Percentiles rank a stretch among this genome's conserved stretches.
These are phyloP conservation scores for Eupithecia insigniata DNA, from an alignment of 2,888 invertebrate species.

Conservation along the genomic window DNA sequence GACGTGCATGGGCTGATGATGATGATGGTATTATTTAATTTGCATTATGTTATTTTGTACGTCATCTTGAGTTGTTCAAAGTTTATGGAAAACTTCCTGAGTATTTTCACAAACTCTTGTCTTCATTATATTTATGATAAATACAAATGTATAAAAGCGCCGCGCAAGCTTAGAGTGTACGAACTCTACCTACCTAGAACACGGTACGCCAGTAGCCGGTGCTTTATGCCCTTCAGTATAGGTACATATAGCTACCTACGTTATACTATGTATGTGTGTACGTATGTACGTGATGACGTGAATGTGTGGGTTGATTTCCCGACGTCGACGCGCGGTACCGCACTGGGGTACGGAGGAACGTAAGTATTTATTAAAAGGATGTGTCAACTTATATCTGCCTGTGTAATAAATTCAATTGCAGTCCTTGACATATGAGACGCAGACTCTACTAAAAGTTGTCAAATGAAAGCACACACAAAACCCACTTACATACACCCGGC, in stretches of 20 bases:
- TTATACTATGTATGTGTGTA: slow-evolving; percentile 56
- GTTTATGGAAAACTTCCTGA: neutral
- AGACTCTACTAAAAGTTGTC: no score
- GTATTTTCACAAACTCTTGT: neutral
- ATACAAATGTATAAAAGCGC: neutral
- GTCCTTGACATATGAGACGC: no score
- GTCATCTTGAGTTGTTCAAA: neutral
- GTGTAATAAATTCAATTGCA: no score
- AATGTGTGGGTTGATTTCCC: slow-evolving; percentile 82
- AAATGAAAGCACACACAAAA: no score
- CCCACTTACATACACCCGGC: no score
- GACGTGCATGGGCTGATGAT: no score
- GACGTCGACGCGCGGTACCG: slow-evolving; percentile 67
- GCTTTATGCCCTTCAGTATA: slow-evolving; percentile 68
- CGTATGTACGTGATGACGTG: slow-evolving; percentile 44
- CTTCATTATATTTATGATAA: neutral
- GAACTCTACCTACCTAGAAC: neutral
- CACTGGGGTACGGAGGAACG: slow-evolving; percentile 50
- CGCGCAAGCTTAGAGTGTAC: neutral
- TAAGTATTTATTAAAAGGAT: slow-evolving; percentile 45
- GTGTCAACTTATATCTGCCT: no score
- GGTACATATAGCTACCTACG: slow-evolving; percentile 31
- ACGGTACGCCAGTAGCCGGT: slow-evolving; percentile 74
- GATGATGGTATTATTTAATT: neutral
- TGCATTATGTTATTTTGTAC: neutral